phyloP scores from a whole-genome alignment of 1,140 invertebrate genomes.

The Monomorium pharaonis region DNA sequence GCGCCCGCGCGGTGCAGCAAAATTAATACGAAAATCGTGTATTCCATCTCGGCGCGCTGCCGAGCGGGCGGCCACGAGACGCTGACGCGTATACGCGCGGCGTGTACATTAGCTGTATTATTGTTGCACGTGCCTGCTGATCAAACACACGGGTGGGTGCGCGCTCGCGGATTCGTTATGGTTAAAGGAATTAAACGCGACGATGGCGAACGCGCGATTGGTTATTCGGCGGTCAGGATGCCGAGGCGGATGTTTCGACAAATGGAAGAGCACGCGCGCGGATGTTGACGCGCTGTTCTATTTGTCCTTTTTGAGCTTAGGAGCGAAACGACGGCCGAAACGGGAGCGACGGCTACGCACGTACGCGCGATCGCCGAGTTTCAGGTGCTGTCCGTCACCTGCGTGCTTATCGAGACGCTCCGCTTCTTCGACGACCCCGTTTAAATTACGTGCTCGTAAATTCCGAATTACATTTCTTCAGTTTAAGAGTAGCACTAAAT shows the following conservation, averaged over 20 bases:
- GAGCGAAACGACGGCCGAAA: conserved; percentile 16
- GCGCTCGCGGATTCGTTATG: not conserved
- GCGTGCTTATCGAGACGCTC: not conserved
- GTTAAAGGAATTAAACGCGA: conserved; percentile 29
- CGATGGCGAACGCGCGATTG: conserved; percentile 23
- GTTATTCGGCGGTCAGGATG: conserved; percentile 9
- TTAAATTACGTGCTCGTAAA: not conserved
- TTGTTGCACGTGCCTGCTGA: not conserved
- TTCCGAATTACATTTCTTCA: not conserved
- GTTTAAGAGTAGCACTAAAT: not conserved
- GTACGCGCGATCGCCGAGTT: not conserved
- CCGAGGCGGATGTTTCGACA: conserved; percentile 22
- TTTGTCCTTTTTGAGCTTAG: conserved; percentile 38
- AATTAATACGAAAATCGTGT: conserved; percentile 48
- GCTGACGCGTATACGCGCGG: not conserved
- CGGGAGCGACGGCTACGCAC: conserved; percentile 33
- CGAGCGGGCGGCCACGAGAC: not conserved
- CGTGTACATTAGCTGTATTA: conserved; percentile 31
- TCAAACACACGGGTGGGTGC: not conserved
- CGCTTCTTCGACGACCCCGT: not conserved
- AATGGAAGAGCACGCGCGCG: not conserved
- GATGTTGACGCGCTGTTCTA: conserved; percentile 3
- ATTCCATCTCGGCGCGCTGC: not conserved
- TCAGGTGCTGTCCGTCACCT: conserved; percentile 2
- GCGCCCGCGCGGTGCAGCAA: not conserved